Conservation (phyloP, 2,797 vertebrate genomes). For the Tauraco hartlaubi region DNA sequence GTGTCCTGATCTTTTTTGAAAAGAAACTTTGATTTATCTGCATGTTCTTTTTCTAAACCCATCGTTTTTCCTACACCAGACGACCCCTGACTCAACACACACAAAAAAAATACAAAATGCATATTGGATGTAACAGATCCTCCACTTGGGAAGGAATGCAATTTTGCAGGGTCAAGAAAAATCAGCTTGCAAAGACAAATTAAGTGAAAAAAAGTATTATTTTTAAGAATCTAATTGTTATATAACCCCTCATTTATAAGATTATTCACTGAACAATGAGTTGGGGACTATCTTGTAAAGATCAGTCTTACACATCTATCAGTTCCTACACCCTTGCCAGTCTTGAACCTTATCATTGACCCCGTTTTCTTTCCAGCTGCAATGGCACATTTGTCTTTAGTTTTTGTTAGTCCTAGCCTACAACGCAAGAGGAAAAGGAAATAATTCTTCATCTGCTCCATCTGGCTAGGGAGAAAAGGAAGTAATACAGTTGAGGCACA, state of each 20-base stretch:
- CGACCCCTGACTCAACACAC: background rate
- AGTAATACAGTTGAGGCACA: background rate
- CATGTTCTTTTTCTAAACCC: background rate
- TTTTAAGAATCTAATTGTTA: background rate
- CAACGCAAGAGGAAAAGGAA: background rate
- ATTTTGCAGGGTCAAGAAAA: background rate
- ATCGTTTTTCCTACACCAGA: background rate
- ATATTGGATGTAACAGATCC: too few relatives aligned
- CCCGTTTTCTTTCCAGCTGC: background rate
- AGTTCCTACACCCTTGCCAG: background rate
- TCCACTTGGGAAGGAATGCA: background rate
- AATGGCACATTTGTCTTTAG: background rate
- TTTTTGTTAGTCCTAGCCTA: background rate
- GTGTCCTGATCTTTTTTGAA: background rate
- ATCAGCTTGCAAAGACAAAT: background rate
- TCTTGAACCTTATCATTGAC: background rate
- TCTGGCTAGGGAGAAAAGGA: background rate
- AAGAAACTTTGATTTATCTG: background rate
- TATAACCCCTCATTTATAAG: constrained; percentile 3
- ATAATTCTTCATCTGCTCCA: background rate
- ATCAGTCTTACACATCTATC: background rate
- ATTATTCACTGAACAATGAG: constrained; percentile 27
- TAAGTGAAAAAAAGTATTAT: background rate
- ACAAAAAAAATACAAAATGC: too few relatives aligned
- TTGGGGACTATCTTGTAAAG: background rate